These are phyloP conservation scores for Hydrozoanthus tunicans DNA, from an alignment of 64 coral and sea anemone genomes.

Conservation along the genomic window DNA sequence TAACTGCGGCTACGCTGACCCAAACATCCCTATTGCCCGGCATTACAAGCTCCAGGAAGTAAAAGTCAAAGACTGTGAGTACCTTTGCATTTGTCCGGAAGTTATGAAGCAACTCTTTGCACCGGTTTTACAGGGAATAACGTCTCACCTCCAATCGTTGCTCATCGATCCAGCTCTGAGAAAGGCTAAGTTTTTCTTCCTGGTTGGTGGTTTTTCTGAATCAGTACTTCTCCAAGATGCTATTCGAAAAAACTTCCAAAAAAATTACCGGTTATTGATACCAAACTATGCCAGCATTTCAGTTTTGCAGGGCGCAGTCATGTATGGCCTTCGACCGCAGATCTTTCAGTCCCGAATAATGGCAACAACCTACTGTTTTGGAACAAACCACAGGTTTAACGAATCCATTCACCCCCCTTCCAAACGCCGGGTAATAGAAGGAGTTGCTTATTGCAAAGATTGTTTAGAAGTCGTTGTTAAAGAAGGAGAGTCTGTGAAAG, in stretches of 20 bases:
- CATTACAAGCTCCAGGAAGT: background rate
- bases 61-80: background rate
- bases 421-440: background rate
- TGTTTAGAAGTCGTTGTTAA: slow-evolving; percentile 10
- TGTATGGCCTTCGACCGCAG: slow-evolving; percentile 37
- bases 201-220: slow-evolving; percentile 42
- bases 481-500: slow-evolving; percentile 24
- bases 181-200: slow-evolving; percentile 17
- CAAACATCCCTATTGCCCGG: background rate
- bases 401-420: slow-evolving; percentile 1
- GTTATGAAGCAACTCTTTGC: slow-evolving; percentile 9
- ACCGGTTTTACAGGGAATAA: slow-evolving; percentile 33
- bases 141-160: slow-evolving; percentile 14
- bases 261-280: background rate
- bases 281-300: slow-evolving; percentile 4
- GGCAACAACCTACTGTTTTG: slow-evolving; percentile 44
- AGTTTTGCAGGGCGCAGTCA: slow-evolving; percentile 42
- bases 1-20: too few species aligned
- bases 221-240: slow-evolving; percentile 36
- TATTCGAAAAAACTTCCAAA: background rate
- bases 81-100: background rate
- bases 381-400: background rate
- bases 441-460: background rate
- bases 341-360: slow-evolving; percentile 8
- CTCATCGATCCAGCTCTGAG: background rate